Percentiles rank a stretch among this genome's conserved stretches.
Evolutionary conservation across 2,113 vertebrate genomes (phyloP).

Genomic region (Macroglossus sobrinus): DNA sequence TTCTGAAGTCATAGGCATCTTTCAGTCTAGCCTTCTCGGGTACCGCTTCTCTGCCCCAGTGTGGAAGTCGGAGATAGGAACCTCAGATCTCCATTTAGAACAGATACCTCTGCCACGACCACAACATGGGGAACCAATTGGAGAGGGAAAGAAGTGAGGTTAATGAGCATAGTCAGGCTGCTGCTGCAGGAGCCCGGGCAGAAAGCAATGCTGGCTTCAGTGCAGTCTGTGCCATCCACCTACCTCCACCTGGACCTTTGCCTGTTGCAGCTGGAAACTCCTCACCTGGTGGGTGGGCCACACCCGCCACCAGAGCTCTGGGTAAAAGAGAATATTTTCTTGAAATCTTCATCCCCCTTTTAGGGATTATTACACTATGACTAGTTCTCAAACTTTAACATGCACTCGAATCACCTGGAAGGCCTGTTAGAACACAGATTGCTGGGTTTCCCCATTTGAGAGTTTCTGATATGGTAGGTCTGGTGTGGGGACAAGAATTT

Average conservation of each 20-base stretch:
- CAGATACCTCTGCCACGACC: neutral
- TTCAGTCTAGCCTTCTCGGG: neutral
- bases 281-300: neutral
- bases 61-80: neutral
- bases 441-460: neutral
- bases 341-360: neutral
- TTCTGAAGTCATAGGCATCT: neutral
- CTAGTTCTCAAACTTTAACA: neutral
- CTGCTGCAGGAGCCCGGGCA: too few species aligned
- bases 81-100: neutral
- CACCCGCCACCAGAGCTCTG: neutral
- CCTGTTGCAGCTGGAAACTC: neutral
- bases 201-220: neutral
- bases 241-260: neutral
- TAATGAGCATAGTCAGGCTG: neutral
- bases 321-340: neutral
- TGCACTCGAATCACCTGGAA: neutral
- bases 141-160: fast-evolving
- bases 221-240: neutral
- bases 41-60: neutral
- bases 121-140: neutral
- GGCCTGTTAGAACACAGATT: neutral
- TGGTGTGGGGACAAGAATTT: neutral
- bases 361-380: neutral
- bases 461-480: neutral